Evolutionary conservation across 2,888 invertebrate species (phyloP), one percentile per base, ranked within the genome.

Genomic region (Nysson spinosus): DNA sequence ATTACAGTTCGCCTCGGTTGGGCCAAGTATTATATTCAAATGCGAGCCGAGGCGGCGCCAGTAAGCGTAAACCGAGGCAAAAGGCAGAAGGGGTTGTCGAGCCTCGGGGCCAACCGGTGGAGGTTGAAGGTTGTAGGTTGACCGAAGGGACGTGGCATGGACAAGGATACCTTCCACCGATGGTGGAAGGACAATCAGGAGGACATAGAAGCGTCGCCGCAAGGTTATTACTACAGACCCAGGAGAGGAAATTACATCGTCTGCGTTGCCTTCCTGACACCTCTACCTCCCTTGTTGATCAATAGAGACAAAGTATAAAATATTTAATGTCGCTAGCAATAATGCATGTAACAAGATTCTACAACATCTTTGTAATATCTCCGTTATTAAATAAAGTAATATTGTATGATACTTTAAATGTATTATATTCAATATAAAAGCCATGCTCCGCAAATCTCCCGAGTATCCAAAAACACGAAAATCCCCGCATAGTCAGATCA

Each of bases 1-100:
- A 86, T 86, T 87, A 85, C 85, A 85, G 84, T 81, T 82, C 81
- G 81, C 80, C 82, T 80, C 80, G 79, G 80, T 80, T 77, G 72
- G 66, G 75, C 78, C 80, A 77, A 77, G 82, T 79, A 86, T 85
- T 85, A 86, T 85, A 86, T 86, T 86, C 86, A 85, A 85, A 85
- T 86, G 80, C 72, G 78, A 80, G 66, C 63, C 76, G 52, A 71
- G 76, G 76, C 75, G 76, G 73, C 76, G 76, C 71, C 76, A 75
- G 75, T 60, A 69, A 71, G 71, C 69, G 55, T 70, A 57, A 58
- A 60, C 52, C 62, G n/a, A n/a, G n/a, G n/a, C n/a, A 54, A 57
- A 42, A 60, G 52, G 60, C 57, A 60, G 37, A 70, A 73, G 72
- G 72, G 76, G 73, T 72, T 75, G 75, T 63, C 75, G 62, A 69